These are phyloP conservation scores for Antitype chi DNA, from an alignment of 2,888 invertebrate genomes.

Conservation along the genomic window DNA sequence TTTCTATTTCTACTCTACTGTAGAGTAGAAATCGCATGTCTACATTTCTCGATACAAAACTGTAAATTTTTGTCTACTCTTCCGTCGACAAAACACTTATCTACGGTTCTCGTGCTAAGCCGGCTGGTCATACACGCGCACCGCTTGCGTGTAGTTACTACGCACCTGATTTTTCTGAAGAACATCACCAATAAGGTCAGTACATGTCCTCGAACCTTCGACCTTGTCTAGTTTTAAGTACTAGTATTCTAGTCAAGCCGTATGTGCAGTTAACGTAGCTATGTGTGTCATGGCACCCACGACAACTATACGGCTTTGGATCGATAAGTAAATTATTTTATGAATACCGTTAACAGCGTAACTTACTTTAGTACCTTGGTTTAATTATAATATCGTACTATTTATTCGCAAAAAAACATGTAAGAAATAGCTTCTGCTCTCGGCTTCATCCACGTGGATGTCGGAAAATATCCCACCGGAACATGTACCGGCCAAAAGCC, in stretches of 20 bases:
- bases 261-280: conserved; percentile 3
- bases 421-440: too few species aligned
- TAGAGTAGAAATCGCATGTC: too few species aligned
- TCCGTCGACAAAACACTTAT: too few species aligned
- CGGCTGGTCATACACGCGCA: too few species aligned
- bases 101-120: too few species aligned
- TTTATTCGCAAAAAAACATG: background rate
- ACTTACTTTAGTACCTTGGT: background rate
- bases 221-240: background rate
- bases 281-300: conserved; percentile 20
- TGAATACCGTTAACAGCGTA: background rate
- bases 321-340: background rate
- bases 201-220: background rate
- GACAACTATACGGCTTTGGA: conserved; percentile 1
- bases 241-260: conserved; percentile 2
- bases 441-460: too few species aligned
- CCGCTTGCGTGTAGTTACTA: background rate
- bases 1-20: too few species aligned
- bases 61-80: too few species aligned
- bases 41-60: too few species aligned
- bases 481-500: too few species aligned
- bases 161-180: background rate
- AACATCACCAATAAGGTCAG: background rate
- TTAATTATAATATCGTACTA: background rate
- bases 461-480: too few species aligned